Percentiles rank a stretch among this genome's conserved stretches.
phyloP scores from a whole-genome alignment of 2,113 vertebrate species.

The Engystomops pustulosus region DNA sequence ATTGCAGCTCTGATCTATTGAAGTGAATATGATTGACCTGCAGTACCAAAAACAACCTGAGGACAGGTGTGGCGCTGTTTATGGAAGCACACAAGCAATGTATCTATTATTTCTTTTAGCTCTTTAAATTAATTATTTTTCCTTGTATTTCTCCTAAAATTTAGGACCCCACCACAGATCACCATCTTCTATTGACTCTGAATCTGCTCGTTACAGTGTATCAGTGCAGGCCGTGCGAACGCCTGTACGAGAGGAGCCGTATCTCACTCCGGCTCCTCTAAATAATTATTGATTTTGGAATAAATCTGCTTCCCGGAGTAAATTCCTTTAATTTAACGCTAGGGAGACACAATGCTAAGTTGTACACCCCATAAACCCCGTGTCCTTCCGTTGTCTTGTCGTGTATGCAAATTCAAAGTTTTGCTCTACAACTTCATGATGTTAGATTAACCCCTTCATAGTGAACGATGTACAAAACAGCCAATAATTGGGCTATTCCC shows the following conservation, averaged over 20 bases:
- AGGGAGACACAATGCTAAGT: not conserved
- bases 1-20: no score
- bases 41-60: not conserved
- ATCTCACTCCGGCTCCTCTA: not conserved
- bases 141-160: no score
- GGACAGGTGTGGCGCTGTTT: no score
- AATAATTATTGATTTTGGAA: conserved; percentile 5
- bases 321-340: conserved; percentile 9
- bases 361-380: not conserved
- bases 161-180: no score
- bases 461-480: not conserved
- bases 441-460: not conserved
- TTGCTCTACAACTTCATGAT: not conserved
- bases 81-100: no score
- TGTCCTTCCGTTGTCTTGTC: not conserved
- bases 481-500: not conserved
- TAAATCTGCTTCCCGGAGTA: not conserved
- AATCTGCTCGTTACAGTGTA: no score
- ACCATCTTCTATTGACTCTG: no score
- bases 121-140: no score
- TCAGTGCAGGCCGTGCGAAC: no score
- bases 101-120: no score
- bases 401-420: not conserved
- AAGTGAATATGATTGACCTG: not conserved
- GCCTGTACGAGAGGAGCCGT: not conserved